Percentiles rank a stretch among this genome's conserved stretches.
Evolutionary conservation across 1,140 invertebrate genomes (phyloP).

Genomic region (Platorchestia sp.): DNA sequence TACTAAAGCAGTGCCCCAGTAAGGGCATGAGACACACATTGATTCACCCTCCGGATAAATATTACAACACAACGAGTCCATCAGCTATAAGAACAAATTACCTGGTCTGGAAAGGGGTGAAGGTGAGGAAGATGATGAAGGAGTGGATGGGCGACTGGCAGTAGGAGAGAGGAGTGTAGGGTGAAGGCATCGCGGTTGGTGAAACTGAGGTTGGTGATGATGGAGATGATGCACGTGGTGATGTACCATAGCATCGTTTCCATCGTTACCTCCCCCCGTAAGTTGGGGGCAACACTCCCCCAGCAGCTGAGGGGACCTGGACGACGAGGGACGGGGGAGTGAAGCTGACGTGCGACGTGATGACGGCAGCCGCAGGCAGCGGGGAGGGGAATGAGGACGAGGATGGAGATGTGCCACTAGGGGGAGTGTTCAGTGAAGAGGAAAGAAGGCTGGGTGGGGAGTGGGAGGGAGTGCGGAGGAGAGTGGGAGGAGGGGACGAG

Average conservation of each 20-base stretch:
- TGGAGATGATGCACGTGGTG: not conserved
- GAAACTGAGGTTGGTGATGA: not conserved
- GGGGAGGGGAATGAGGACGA: not conserved
- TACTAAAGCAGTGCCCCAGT: no score
- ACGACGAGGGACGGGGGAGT: conserved; percentile 4
- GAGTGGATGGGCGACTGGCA: conserved; percentile 25
- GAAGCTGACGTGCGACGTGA: not conserved
- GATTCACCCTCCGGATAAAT: no score
- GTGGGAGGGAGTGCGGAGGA: conserved; percentile 38
- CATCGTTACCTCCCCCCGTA: not conserved
- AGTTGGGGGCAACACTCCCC: not conserved
- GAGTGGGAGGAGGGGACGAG: not conserved
- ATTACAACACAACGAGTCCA: not conserved
- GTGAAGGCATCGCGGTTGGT: not conserved
- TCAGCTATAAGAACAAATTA: not conserved
- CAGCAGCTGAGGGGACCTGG: not conserved
- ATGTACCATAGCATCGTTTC: not conserved
- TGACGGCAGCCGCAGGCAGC: not conserved
- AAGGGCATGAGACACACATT: no score
- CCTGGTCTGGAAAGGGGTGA: not conserved
- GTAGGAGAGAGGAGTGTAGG: conserved; percentile 39
- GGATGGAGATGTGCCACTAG: not conserved
- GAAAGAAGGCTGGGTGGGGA: conserved; percentile 43
- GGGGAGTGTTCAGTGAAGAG: conserved; percentile 27
- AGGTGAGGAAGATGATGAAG: conserved; percentile 8